phyloP scores from a whole-genome alignment of 92 coral and sea anemone genomes.

The Porites evermanni region DNA sequence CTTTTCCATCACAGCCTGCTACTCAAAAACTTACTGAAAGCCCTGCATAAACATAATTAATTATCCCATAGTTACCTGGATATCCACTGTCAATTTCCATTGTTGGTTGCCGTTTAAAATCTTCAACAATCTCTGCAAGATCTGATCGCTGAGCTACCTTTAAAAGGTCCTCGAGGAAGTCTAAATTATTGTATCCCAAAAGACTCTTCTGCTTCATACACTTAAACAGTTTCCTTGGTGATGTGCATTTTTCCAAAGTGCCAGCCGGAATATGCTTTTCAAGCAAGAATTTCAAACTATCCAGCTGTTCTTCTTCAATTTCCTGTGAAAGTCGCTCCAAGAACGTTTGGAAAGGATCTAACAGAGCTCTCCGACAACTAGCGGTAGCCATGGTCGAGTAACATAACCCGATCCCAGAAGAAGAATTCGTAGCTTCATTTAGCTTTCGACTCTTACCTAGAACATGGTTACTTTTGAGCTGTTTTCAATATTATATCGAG shows the following conservation, averaged over 20 bases:
- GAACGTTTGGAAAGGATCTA: not conserved
- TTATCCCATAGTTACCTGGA: not conserved
- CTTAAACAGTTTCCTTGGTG: slow-evolving; percentile 1
- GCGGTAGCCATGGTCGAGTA: too few relatives aligned
- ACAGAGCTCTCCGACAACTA: not conserved
- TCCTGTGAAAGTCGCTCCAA: slow-evolving; percentile 25
- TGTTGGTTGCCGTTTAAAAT: not conserved
- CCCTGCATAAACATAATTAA: too few relatives aligned
- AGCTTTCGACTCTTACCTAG: too few relatives aligned
- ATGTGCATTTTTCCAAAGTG: slow-evolving; percentile 4
- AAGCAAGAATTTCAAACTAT: slow-evolving; percentile 23
- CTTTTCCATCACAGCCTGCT: too few relatives aligned
- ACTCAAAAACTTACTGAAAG: too few relatives aligned
- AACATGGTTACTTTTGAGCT: too few relatives aligned
- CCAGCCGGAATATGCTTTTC: slow-evolving; percentile 1
- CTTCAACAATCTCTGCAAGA: slow-evolving; percentile 3
- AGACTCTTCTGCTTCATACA: slow-evolving; percentile 6
- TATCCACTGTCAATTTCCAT: not conserved
- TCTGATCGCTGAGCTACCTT: not conserved
- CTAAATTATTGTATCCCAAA: slow-evolving; percentile 23
- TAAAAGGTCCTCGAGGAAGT: slow-evolving; percentile 1
- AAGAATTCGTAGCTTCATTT: too few relatives aligned
- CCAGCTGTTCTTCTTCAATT: slow-evolving; percentile 10
- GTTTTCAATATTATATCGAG: too few relatives aligned
- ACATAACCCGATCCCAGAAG: too few relatives aligned